Evolutionary conservation across 2,797 vertebrate genomes (phyloP).

Genomic region (Premnoplex brunnescens): DNA sequence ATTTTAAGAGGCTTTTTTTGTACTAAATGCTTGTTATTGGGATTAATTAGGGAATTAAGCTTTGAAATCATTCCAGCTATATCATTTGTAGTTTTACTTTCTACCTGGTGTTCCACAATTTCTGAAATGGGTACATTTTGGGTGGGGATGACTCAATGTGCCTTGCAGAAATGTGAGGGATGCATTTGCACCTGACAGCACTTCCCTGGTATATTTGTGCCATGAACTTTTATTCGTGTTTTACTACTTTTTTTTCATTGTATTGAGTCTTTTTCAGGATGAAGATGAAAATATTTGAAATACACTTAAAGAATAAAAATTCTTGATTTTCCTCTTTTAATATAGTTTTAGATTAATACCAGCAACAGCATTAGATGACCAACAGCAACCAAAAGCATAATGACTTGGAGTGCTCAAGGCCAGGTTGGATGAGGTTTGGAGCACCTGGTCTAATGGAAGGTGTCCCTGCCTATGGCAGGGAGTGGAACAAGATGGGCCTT

Average conservation of each 20-base stretch:
- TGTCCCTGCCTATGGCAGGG: neutral
- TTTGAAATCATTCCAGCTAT: neutral
- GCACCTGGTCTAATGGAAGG: fast-evolving
- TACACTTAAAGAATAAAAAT: neutral
- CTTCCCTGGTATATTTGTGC: neutral
- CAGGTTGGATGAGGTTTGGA: neutral
- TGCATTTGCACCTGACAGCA: neutral
- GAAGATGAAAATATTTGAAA: neutral
- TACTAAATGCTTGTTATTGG: neutral
- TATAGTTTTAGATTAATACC: neutral
- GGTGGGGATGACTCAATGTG: neutral
- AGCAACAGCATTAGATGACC: neutral
- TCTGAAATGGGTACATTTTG: neutral
- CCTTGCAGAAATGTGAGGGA: neutral
- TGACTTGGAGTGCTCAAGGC: neutral
- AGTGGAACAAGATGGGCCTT: fast-evolving
- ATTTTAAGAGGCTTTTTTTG: neutral
- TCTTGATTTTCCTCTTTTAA: neutral
- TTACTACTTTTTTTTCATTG: neutral
- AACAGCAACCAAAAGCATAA: neutral
- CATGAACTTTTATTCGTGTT: neutral
- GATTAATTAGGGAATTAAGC: neutral
- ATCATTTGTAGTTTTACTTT: neutral
- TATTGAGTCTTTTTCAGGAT: neutral
- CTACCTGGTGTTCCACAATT: neutral